Evolutionary conservation across 2,888 invertebrate species (phyloP).

Genomic region (Thelaira solivaga): DNA sequence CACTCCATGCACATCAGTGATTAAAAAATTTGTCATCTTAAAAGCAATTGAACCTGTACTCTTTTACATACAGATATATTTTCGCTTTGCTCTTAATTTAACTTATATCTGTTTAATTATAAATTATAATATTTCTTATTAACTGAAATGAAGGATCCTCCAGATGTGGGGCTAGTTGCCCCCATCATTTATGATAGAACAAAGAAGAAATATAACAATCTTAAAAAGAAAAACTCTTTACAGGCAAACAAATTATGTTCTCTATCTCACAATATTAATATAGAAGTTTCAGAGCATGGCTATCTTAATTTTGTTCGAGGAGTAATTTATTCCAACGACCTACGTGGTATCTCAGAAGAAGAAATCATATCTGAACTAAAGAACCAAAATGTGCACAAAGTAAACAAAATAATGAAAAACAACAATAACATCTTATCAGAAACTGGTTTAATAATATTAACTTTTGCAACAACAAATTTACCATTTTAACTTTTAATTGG

Average conservation of each 20-base stretch:
- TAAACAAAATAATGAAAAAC: constrained; percentile 4
- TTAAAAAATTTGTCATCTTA: no score
- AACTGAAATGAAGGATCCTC: no score
- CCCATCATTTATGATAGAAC: no score
- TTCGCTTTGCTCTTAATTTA: no score
- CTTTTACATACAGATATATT: no score
- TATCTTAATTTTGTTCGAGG: background rate
- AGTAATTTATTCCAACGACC: constrained; percentile 24
- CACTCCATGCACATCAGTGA: no score
- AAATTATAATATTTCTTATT: no score
- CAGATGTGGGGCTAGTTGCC: no score
- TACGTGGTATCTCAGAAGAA: background rate
- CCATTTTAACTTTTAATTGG: background rate
- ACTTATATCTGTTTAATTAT: no score
- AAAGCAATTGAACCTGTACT: no score
- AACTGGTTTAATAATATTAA: constrained; percentile 6
- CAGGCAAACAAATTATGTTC: background rate
- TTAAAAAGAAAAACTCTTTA: no score
- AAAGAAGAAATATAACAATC: no score
- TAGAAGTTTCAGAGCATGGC: background rate
- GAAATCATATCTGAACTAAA: constrained; percentile 2
- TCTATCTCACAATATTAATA: constrained; percentile 3
- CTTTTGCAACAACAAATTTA: background rate
- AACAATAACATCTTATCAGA: background rate
- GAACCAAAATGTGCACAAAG: background rate